Evolutionary conservation across 2,113 vertebrate genomes (phyloP).

Genomic region (Ornithorhynchus anatinus): DNA sequence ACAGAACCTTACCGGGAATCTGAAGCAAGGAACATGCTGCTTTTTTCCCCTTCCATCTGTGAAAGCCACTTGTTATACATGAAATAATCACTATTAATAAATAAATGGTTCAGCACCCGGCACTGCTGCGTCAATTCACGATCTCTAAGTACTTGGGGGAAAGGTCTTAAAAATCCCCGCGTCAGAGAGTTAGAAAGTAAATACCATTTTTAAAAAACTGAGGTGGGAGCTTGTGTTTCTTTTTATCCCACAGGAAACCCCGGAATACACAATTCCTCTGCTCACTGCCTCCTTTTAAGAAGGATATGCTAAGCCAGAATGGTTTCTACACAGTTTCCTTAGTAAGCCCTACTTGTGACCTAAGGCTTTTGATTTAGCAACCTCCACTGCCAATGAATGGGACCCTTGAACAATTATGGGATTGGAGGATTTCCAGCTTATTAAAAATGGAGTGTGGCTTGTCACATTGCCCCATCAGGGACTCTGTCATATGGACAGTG

Average conservation of each 20-base stretch:
- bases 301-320: constrained; percentile 1
- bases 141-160: neutral
- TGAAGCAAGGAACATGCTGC: neutral
- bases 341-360: constrained; percentile 5
- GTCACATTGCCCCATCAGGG: constrained; percentile 1
- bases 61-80: neutral
- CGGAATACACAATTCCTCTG: neutral
- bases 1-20: neutral
- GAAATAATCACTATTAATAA: neutral
- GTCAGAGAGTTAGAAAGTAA: neutral
- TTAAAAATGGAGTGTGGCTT: constrained; percentile 24
- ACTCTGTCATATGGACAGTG: constrained; percentile 12
- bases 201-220: neutral
- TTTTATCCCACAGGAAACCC: constrained; percentile 30
- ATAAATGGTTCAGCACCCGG: neutral
- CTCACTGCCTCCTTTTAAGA: constrained; percentile 10
- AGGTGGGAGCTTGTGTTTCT: constrained; percentile 14
- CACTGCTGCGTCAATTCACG: neutral
- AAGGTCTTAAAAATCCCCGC: neutral
- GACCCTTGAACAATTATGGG: constrained; percentile 38
- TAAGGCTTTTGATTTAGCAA: constrained; percentile 37
- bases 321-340: constrained; percentile 21
- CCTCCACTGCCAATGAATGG: constrained; percentile 30
- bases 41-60: constrained; percentile 1
- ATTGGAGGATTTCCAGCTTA: constrained; percentile 29